phyloP scores from a whole-genome alignment of 2,113 vertebrate genomes.

The Malurus elegans region DNA sequence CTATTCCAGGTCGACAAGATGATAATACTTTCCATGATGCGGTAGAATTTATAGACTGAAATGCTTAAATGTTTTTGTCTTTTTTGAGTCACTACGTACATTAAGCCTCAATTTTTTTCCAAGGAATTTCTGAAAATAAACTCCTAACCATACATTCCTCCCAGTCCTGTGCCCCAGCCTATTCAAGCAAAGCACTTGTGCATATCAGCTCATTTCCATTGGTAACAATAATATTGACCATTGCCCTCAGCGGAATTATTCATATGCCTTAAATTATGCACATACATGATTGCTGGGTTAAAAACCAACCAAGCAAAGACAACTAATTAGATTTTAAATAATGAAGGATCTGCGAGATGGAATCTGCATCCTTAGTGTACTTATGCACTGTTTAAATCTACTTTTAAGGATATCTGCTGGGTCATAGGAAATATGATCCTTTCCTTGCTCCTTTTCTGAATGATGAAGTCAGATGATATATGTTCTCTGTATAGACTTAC shows the following conservation, averaged over 20 bases:
- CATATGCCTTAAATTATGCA: neutral
- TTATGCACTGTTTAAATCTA: neutral
- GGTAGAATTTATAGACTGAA: neutral
- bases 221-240: neutral
- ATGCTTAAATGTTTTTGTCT: neutral
- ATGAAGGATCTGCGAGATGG: neutral
- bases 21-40: neutral
- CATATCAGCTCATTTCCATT: neutral
- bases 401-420: neutral
- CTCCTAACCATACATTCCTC: neutral
- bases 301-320: neutral
- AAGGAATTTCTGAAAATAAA: neutral
- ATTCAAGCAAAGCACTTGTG: neutral
- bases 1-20: neutral
- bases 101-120: neutral
- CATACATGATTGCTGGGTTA: neutral
- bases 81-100: neutral
- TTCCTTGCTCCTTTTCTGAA: neutral
- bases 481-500: neutral
- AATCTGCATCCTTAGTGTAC: neutral
- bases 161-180: neutral
- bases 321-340: neutral
- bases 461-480: neutral
- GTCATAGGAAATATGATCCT: neutral
- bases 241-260: neutral